phyloP scores from a whole-genome alignment of 2,797 vertebrate species.

The Mormyrops attenuatus region DNA sequence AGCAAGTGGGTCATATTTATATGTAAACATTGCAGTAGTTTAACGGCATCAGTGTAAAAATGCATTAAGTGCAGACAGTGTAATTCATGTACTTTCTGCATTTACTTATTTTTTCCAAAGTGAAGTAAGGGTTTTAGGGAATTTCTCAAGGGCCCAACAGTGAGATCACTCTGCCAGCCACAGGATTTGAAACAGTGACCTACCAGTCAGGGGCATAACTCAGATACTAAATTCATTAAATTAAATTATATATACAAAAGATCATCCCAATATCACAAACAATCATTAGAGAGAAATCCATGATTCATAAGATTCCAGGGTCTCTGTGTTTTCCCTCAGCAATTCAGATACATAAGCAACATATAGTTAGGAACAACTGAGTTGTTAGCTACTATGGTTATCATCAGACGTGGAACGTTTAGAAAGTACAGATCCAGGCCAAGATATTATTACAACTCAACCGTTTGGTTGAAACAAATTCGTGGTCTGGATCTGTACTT shows the following conservation, averaged over 20 bases:
- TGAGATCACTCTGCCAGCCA: neutral
- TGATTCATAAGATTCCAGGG: neutral
- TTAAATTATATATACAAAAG: neutral
- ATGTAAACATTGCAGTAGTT: neutral
- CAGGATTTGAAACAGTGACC: neutral
- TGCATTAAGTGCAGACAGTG: neutral
- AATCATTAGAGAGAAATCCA: neutral
- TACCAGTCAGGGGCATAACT: neutral
- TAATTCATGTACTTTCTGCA: neutral
- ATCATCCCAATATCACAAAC: neutral
- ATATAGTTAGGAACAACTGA: neutral
- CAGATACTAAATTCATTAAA: neutral
- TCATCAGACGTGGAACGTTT: neutral
- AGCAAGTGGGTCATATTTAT: neutral
- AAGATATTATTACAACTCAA: neutral
- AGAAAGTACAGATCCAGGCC: neutral
- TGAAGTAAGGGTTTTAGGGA: neutral
- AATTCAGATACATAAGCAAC: neutral
- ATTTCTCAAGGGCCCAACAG: neutral
- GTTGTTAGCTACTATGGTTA: neutral
- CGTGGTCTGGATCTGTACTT: neutral
- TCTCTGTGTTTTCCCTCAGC: neutral
- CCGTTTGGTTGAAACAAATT: neutral
- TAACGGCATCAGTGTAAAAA: neutral
- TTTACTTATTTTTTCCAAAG: neutral